Base-by-base conservation (phyloP, 2,797 vertebrate species). In the Phataginus tetradactyla region DNA sequence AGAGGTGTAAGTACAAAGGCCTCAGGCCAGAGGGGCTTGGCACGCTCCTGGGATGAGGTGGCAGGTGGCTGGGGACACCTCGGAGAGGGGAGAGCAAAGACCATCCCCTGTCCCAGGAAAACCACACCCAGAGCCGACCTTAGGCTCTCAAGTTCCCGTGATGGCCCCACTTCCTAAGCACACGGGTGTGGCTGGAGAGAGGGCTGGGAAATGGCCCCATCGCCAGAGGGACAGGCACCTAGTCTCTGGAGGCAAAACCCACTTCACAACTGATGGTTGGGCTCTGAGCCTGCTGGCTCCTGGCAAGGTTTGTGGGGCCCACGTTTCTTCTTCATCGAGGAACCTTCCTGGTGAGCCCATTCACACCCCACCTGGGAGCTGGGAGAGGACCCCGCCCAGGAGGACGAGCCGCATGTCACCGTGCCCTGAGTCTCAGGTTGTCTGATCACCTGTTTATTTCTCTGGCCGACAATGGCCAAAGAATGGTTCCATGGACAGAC, bases 361-460 rank as follows among this genome's bases (percentile, higher is more conserved):
- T 37, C 85, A 8, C 59, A 49, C 42, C 42, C 21, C 27, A 29
- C 7, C 21, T 2, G 10, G 20, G n/a, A 34, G 53, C 10, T 64
- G 25, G 34, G 34, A 2, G 17, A 37, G 32, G 74, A 15, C 51
- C 37, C n/a, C 5, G 1, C 51, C 55, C 34, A 49, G 42, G 4
- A 32, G 42, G 53, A 27, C 2, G 4, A 69, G 27, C 71, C 61
- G 23, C 57, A 7, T 14, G 9, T 6, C 29, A 25, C 13, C 5
- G 20, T 1, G 37, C 3, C 32, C 20, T 12, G 27, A 49, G 25
- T 13, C 64, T 4, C 29, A 0, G 8, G 1, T n/a, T 12, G 3
- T n/a, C 80, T 2, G 25, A 34, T 29, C 17, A 55, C 80, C 1
- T 1, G 9, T 37, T 55, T 25, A 32, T 12, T 51, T 61, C 5